phyloP scores from a whole-genome alignment of 2,888 invertebrate species.

The Drosophila villosipedis region DNA sequence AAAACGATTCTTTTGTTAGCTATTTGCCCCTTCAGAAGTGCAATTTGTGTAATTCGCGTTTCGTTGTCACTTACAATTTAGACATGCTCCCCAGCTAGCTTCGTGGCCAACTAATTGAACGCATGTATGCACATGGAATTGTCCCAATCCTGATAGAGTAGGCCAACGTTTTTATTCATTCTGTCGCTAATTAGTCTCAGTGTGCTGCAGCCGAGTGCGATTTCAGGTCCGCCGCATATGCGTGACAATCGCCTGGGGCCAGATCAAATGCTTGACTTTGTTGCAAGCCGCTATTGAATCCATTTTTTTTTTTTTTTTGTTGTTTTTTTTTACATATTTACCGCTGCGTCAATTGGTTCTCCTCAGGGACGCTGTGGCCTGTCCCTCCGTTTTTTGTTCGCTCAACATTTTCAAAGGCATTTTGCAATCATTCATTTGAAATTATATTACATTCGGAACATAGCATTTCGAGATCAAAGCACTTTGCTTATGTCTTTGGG shows the following conservation, averaged over 20 bases:
- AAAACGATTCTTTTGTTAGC: constrained; percentile 13
- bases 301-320: not conserved
- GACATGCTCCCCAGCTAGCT: constrained; percentile 10
- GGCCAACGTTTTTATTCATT: constrained; percentile 21
- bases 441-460: constrained; percentile 17
- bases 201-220: constrained; percentile 7
- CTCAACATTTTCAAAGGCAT: not conserved
- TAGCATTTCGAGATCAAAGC: constrained; percentile 49
- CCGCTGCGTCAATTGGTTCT: not conserved
- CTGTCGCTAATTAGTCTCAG: constrained; percentile 45
- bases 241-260: constrained; percentile 58
- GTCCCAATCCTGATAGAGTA: not conserved
- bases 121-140: constrained; percentile 50
- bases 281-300: constrained; percentile 3
- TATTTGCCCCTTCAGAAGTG: constrained; percentile 15
- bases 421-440: constrained; percentile 5
- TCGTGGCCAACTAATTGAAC: constrained; percentile 63
- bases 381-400: not conserved
- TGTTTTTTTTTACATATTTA: not conserved
- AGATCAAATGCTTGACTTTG: constrained; percentile 69
- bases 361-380: constrained; percentile 1
- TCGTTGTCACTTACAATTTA: constrained; percentile 26
- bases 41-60: constrained; percentile 17
- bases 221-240: constrained; percentile 37
- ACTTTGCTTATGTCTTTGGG: constrained; percentile 4